Conservation (phyloP, 2,888 invertebrate species). For the Pseudococcus longispinus region DNA sequence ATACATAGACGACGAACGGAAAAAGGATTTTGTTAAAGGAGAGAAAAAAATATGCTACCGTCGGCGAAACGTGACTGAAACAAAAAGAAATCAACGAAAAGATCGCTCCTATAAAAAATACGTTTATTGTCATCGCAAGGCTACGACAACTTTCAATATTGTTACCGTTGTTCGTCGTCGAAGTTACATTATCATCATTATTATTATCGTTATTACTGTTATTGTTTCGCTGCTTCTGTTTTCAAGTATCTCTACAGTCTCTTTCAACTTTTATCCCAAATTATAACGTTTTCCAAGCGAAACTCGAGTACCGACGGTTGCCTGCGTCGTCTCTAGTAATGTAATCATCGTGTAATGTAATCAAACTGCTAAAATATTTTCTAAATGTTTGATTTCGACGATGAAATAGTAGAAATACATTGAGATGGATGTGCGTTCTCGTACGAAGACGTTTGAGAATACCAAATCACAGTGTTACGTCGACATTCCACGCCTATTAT, state of each 20-base stretch:
- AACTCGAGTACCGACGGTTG: neutral
- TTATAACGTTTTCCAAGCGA: neutral
- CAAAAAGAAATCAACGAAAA: constrained; percentile 55
- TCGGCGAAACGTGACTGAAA: constrained; percentile 55
- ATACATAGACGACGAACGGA: constrained; percentile 37
- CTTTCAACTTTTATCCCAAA: constrained; percentile 37
- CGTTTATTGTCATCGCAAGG: constrained; percentile 54
- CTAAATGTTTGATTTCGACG: neutral
- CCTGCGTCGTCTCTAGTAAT: neutral
- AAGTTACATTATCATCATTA: constrained; percentile 55
- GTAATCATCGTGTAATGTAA: constrained; percentile 4
- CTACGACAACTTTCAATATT: constrained; percentile 55
- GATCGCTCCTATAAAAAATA: constrained; percentile 55
- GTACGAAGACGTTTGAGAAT: too few relatives aligned
- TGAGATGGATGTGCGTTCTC: too few relatives aligned
- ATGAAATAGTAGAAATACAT: too few relatives aligned
- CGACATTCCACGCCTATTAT: neutral
- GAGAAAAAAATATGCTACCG: constrained; percentile 54
- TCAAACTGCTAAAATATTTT: neutral
- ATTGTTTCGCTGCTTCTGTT: constrained; percentile 52
- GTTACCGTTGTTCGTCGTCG: constrained; percentile 54
- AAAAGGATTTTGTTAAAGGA: constrained; percentile 46
- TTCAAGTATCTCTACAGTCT: constrained; percentile 31
- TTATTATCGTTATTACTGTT: constrained; percentile 54
- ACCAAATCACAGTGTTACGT: neutral